Evolutionary conservation across 2,888 invertebrate species (phyloP).

Genomic region (Tetragnatha montana): DNA sequence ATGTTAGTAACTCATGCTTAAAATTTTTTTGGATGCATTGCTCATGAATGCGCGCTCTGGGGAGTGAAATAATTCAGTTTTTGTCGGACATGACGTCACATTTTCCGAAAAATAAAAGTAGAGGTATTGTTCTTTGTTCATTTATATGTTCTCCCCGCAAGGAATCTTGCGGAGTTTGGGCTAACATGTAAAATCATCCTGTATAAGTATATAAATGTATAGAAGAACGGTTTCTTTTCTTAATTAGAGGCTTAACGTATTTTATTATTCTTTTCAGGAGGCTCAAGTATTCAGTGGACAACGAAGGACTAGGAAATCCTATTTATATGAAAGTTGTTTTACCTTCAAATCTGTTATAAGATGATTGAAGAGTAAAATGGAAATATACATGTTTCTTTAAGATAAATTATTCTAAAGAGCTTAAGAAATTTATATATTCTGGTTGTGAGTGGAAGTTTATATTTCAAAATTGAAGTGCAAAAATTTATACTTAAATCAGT

Average conservation of each 20-base stretch:
- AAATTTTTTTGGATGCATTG: too few relatives aligned
- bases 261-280: conserved; percentile 22
- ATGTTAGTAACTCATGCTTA: too few relatives aligned
- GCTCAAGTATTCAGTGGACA: conserved; percentile 26
- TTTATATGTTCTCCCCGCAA: too few relatives aligned
- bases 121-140: too few relatives aligned
- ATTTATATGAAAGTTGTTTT: conserved; percentile 1
- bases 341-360: not conserved
- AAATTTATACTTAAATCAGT: not conserved
- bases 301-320: conserved; percentile 7
- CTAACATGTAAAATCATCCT: too few relatives aligned
- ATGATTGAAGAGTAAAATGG: not conserved
- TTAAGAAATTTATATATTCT: conserved; percentile 34
- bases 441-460: conserved; percentile 19
- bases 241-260: not conserved
- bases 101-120: too few relatives aligned
- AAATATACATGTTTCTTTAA: conserved; percentile 23
- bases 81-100: too few relatives aligned
- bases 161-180: too few relatives aligned
- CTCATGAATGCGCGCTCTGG: too few relatives aligned
- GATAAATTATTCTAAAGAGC: conserved; percentile 37
- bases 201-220: too few relatives aligned
- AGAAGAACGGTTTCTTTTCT: not conserved
- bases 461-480: conserved; percentile 11
- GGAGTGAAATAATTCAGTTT: too few relatives aligned